A percentile compares a stretch with the other conserved stretches of the same genome.
These are phyloP conservation scores for Hesperophylax magnus DNA, from an alignment of 1,140 invertebrate species.

Conservation along the genomic window DNA sequence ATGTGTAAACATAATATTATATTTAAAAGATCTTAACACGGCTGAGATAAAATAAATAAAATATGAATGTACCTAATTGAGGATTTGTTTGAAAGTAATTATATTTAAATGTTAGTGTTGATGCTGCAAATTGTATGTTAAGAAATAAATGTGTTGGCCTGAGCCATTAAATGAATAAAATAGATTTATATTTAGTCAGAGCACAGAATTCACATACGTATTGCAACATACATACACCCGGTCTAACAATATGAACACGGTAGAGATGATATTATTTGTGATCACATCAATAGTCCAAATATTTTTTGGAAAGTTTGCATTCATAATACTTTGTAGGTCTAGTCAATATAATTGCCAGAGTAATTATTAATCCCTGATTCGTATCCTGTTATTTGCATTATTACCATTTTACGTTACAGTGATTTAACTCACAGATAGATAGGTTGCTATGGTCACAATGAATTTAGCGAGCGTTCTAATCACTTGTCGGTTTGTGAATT, in stretches of 20 bases:
- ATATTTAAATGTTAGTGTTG: conserved; percentile 28
- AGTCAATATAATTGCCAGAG: too few relatives aligned
- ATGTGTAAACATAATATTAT: neutral
- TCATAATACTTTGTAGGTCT: too few relatives aligned
- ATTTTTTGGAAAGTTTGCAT: too few relatives aligned
- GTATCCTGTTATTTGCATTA: too few relatives aligned
- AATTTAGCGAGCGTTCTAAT: too few relatives aligned
- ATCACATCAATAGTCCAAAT: too few relatives aligned
- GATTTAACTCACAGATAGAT: too few relatives aligned
- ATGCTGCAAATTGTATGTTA: conserved; percentile 41
- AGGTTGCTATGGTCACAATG: too few relatives aligned
- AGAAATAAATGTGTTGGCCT: conserved; percentile 27
- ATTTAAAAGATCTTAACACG: conserved; percentile 6
- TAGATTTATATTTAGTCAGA: conserved; percentile 9
- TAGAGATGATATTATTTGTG: neutral
- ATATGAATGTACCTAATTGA: neutral
- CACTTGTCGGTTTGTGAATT: too few relatives aligned
- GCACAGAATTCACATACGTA: conserved; percentile 15
- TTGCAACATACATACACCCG: neutral
- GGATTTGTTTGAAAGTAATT: conserved; percentile 18
- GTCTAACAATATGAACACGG: neutral
- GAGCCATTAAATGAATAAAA: conserved; percentile 6
- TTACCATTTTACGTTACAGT: too few relatives aligned
- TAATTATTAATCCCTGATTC: too few relatives aligned
- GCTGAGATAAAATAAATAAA: neutral